Percentiles rank a stretch among this genome's conserved stretches.
Conservation (phyloP, 2,888 invertebrate genomes). For the Agrotis segetum region DNA sequence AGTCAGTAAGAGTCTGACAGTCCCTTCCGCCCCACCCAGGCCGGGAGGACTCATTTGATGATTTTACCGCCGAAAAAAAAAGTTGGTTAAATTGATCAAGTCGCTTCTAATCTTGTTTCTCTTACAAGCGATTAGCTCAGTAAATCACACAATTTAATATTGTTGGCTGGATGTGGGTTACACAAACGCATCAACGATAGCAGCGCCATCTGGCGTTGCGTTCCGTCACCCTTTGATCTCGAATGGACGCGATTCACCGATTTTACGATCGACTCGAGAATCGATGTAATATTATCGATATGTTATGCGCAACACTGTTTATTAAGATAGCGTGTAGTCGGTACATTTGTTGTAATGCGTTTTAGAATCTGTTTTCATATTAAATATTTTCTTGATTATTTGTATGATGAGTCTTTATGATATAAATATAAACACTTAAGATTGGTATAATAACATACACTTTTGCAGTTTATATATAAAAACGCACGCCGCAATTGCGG, state of each 20-base stretch:
- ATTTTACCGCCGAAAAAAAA: too few species aligned
- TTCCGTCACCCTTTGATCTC: conserved; percentile 60
- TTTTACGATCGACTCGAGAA: conserved; percentile 51
- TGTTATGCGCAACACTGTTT: conserved; percentile 54
- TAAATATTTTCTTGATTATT: conserved; percentile 20
- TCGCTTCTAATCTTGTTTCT: not conserved
- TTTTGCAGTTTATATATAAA: not conserved
- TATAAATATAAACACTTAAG: not conserved
- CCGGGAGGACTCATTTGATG: too few species aligned
- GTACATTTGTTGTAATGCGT: conserved; percentile 20
- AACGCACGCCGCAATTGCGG: too few species aligned
- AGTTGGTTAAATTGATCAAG: not conserved
- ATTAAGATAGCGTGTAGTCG: conserved; percentile 17
- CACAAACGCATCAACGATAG: conserved; percentile 55
- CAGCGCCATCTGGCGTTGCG: conserved; percentile 58
- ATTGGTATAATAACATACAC: not conserved
- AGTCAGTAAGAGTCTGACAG: too few species aligned
- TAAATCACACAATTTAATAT: conserved; percentile 55
- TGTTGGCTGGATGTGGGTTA: conserved; percentile 60
- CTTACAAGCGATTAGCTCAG: not conserved
- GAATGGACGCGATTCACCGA: conserved; percentile 35
- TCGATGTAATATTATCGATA: conserved; percentile 57
- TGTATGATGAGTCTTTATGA: not conserved
- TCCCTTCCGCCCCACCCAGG: too few species aligned
- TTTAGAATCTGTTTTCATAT: conserved; percentile 35